Evolutionary conservation across 23 tunicate genomes (phyloP), one percentile per base, ranked within the genome.

Genomic region (Diplosoma virens): DNA sequence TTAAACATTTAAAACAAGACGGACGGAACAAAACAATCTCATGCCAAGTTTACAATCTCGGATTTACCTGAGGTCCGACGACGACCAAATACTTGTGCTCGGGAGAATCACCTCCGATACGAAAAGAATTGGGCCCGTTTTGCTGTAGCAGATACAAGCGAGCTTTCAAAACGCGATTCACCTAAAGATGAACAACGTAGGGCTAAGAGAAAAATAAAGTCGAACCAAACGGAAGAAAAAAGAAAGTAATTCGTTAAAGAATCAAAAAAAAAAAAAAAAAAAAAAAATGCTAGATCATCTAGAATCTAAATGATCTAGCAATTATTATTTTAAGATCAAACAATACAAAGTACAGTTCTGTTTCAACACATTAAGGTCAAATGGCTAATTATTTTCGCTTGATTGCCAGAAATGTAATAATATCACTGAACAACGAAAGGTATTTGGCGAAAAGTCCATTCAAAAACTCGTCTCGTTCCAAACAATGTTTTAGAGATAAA

Each of bases 61-160:
- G 61, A n/a, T n/a, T 32, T 53, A 89, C 96, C 96, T 89, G 96
- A 22, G 96, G 96, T 2, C 96, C 96, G 11, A 89, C 79, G 26
- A 89, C 78, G 16, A 89, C 87, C 75, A 86, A 33, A 35, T 83
- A 89, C 37, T 89, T 89, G 60, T 89, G 96, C 32, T 89, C 96
- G 2, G 87, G 96, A 32, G 96, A 89, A 55, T 89, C 96, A 28
- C 88, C 96, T 9, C 96, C 96, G n/a, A 89, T 89, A 26, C 96
- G 79, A 65, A 89, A 89, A 25, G 96, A 89, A 55, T 89, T 82
- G 29, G 96, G 96, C 14, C 96, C 96, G 69, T 89, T 89, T 78
- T 82, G 96, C 34, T 89, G 96, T 60, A 89, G 88, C 17, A 89
- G 84, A 53, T 89, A 89, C 25, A 89, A 59, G 2, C 88, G 80